Base-by-base conservation (phyloP, 1,140 invertebrate species). In the Papilio glaucus region DNA sequence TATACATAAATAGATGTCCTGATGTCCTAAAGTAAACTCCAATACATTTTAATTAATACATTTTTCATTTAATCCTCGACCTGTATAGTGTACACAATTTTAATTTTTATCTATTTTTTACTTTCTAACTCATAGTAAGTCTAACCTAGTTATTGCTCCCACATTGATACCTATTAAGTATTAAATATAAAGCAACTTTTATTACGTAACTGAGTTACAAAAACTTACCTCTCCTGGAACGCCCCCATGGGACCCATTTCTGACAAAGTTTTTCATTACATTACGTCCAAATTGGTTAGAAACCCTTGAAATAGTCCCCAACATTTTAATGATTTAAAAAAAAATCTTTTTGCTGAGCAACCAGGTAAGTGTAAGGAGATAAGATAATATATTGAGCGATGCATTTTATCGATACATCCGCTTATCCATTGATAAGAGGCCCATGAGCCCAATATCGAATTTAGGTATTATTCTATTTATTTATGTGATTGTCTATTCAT, bases 191-290 rank as follows among this genome's bases (percentile, higher is more conserved):
- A 37, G 6, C 10, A 10, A 69, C 8, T 38, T 6, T 24, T 49
- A 72, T 85, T 84, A 86, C 78, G 81, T 86, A 85, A 85, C 65
- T 75, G 42, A 74, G 73, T 45, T 72, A 57, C 7, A 71, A 12
- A 18, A n/a, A 15, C 91, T 90, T 93, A 96, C 96, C 88, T 93
- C 94, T 74, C 95, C 95, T 72, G 95, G 94, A 80, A 94, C 81
- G 42, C 95, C 95, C 18, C 95, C 95, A 78, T 95, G 93, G 15
- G 89, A 91, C 69, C 94, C 93, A 74, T 94, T 93, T 77, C 95
- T 94, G 13, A 95, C 86, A 77, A 94, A 87, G 60, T 82, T 93
- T 76, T 84, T 90, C 81, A 94, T 90, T 63, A 94, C 90, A 87
- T 93, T 94, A 67, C 91, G 89, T 67, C 92, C 93, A 75, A 93